phyloP scores from a whole-genome alignment of 2,113 vertebrate genomes.

The Cyanoderma ruficeps region DNA sequence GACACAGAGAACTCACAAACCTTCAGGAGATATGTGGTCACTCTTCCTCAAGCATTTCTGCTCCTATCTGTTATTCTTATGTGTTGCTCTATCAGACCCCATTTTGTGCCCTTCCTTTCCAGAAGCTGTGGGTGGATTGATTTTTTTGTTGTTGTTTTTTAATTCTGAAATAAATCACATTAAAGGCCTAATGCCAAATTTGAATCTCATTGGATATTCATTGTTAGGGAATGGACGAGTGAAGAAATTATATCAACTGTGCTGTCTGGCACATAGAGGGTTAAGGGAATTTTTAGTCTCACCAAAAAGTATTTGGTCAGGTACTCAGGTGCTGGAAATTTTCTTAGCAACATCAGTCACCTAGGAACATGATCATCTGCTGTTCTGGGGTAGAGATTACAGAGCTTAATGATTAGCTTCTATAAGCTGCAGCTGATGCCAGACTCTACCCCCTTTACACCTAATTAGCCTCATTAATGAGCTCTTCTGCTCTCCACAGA shows the following conservation, averaged over 20 bases:
- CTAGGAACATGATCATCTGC: constrained; percentile 86
- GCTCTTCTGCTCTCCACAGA: constrained; percentile 85
- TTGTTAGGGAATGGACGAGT: not conserved
- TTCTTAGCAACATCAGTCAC: constrained; percentile 69
- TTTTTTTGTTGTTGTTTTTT: not conserved
- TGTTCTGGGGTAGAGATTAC: constrained; percentile 89
- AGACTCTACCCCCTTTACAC: constrained; percentile 91
- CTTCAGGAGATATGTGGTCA: not conserved
- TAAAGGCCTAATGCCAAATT: not conserved
- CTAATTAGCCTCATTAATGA: constrained; percentile 97
- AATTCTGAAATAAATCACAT: not conserved
- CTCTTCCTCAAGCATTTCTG: not conserved
- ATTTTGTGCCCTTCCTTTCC: not conserved
- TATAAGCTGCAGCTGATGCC: constrained; percentile 92
- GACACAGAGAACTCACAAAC: not conserved
- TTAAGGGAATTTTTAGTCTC: constrained; percentile 66
- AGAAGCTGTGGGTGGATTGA: not conserved
- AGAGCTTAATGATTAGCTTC: constrained; percentile 90
- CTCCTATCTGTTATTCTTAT: not conserved
- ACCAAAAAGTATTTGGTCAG: constrained; percentile 71
- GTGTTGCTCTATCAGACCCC: not conserved
- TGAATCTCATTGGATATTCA: not conserved
- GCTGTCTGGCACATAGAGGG: constrained; percentile 10
- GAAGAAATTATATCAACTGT: not conserved
- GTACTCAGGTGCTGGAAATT: constrained; percentile 80